Base-by-base conservation (phyloP, 2,888 invertebrate species). In the Cloeon dipterum region DNA sequence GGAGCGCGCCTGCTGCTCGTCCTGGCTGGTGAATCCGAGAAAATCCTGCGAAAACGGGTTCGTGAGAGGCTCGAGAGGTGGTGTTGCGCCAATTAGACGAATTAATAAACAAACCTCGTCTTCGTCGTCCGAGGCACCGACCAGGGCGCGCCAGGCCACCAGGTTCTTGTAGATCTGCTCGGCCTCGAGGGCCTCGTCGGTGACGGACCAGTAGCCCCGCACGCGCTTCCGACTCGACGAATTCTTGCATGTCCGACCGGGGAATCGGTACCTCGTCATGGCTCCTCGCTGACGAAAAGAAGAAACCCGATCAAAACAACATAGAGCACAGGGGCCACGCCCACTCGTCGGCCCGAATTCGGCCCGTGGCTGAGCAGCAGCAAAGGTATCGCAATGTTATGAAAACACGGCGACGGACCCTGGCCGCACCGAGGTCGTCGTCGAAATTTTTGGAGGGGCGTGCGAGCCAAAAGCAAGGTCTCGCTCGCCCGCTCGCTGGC, bases 121-220 rank as follows among this genome's bases (percentile, higher is more conserved):
- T 29, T 29, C 29, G 16, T 29, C 29, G 29, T 29, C 29, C 16
- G 29, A 29, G 29, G 14, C 29, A 29, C 29, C 29, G n/a, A 29
- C n/a, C 10, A 29, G 29, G 14, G 29, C 13, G 29, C 29, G 29
- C 29, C 29, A 29, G 7, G 13, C 29, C 29, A 14, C n/a, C 7
- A 11, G 29, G 16, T 7, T 16, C n/a, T 14, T n/a, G 29, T 7
- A 10, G 14, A 29, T 29, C 16, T 29, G n/a, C 29, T 29, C 29
- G 8, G 29, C 29, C 7, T n/a, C 5, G n/a, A 29, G n/a, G 5
- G 29, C 29, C 16, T 29, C 29, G 13, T 29, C 29, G 16, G 29
- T 5, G 7, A n/a, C 29, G 14, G 7, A 5, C 16, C 29, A 5
- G n/a, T 14, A 11, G 7, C 29, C 29, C n/a, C 5, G n/a, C n/a